phyloP scores from a whole-genome alignment of 2,797 vertebrate genomes.

The Melanotaenia parkinsoni region DNA sequence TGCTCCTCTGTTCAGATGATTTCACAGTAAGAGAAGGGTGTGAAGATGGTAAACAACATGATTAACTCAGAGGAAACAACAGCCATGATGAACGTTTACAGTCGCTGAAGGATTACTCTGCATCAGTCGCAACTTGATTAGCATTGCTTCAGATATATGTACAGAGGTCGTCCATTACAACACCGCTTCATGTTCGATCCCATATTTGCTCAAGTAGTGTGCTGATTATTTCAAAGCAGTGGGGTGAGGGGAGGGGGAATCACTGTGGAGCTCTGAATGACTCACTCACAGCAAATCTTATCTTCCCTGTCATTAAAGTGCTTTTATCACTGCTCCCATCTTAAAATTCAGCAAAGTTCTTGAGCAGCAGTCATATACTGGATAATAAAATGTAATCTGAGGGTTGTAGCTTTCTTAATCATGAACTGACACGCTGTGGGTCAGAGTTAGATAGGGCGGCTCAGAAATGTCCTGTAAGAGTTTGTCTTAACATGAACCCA shows the following conservation, averaged over 20 bases:
- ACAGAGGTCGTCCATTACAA: slow-evolving; percentile 71
- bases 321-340: slow-evolving; percentile 80
- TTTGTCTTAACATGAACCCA: neutral
- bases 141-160: slow-evolving; percentile 46
- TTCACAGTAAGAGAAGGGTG: neutral
- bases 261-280: slow-evolving; percentile 71
- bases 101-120: neutral
- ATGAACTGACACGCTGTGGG: slow-evolving; percentile 62
- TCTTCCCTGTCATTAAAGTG: slow-evolving; percentile 82
- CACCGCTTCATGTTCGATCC: slow-evolving; percentile 70
- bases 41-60: slow-evolving; percentile 22
- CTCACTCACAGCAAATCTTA: slow-evolving; percentile 84
- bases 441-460: slow-evolving; percentile 38
- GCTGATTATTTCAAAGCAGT: slow-evolving; percentile 70
- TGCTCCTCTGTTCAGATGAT: slow-evolving; percentile 13
- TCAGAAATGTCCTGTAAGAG: slow-evolving; percentile 24
- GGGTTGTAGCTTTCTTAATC: slow-evolving; percentile 75
- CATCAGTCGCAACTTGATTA: neutral
- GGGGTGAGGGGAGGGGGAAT: slow-evolving; percentile 27
- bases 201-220: slow-evolving; percentile 77
- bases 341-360: slow-evolving; percentile 78
- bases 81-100: slow-evolving; percentile 22
- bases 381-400: slow-evolving; percentile 83
- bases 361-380: slow-evolving; percentile 72
- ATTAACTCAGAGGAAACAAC: slow-evolving; percentile 54